These are phyloP conservation scores for Amiota minor DNA, from an alignment of 2,888 invertebrate species.

Conservation along the genomic window DNA sequence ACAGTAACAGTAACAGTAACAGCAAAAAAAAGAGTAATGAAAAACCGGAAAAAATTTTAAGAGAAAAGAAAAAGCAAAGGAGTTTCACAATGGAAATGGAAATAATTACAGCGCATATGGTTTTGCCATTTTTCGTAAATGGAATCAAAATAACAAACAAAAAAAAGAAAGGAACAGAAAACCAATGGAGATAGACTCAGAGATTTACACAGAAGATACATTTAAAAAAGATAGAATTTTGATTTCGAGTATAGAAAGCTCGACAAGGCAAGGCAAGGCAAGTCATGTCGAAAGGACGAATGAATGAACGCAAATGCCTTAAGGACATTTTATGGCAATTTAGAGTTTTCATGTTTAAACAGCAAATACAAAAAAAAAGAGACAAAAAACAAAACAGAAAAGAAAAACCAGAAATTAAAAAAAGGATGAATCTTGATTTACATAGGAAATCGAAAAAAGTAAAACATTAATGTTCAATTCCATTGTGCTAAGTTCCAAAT, in stretches of 20 bases:
- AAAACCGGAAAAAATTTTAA: neutral
- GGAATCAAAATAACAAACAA: neutral
- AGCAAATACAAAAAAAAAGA: conserved; percentile 43
- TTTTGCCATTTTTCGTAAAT: neutral
- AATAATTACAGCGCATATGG: conserved; percentile 3
- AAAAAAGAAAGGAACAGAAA: neutral
- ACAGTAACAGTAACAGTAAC: conserved; percentile 32
- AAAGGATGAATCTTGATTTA: neutral
- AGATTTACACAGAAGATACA: neutral
- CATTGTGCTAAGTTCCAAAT: too few relatives aligned
- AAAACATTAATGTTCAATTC: too few relatives aligned
- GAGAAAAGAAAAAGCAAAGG: neutral
- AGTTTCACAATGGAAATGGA: neutral
- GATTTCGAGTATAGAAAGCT: too few relatives aligned
- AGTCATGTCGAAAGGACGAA: neutral
- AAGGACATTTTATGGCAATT: conserved; percentile 57
- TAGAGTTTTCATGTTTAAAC: conserved; percentile 12
- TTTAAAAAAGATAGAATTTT: too few relatives aligned
- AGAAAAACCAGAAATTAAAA: neutral
- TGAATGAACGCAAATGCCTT: conserved; percentile 52
- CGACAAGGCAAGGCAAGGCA: neutral
- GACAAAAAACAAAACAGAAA: neutral
- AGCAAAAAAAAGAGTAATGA: conserved; percentile 32
- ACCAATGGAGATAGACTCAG: neutral
- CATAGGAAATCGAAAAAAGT: too few relatives aligned